phyloP scores from a whole-genome alignment of 2,113 vertebrate species.

The Struthio camelus region DNA sequence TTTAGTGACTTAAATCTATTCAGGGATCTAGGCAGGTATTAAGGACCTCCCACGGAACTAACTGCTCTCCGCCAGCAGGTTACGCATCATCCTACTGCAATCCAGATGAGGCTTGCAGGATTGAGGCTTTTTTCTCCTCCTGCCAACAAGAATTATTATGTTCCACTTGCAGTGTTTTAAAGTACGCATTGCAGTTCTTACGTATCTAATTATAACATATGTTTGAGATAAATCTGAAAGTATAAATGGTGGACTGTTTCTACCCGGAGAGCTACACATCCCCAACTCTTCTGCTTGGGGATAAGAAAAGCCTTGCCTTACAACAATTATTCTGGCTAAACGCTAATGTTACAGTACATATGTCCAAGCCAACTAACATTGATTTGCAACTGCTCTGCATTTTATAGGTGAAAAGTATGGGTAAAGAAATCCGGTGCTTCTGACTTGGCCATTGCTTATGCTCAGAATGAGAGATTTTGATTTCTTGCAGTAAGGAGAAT shows the following conservation, averaged over 20 bases:
- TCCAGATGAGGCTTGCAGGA: neutral
- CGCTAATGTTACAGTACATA: neutral
- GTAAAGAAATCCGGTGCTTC: neutral
- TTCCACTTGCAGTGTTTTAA: neutral
- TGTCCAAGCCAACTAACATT: neutral
- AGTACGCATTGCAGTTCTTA: neutral
- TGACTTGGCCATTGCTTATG: neutral
- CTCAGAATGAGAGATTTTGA: neutral
- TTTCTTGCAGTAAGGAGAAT: neutral
- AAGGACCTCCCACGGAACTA: neutral
- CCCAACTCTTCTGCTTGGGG: neutral
- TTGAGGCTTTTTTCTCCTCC: neutral
- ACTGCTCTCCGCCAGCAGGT: neutral
- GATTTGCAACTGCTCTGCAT: neutral
- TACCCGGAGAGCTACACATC: neutral
- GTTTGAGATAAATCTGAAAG: neutral
- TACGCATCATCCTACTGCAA: neutral
- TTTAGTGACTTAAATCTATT: neutral
- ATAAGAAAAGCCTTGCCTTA: neutral
- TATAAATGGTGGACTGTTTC: neutral
- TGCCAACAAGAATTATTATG: neutral
- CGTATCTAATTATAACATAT: neutral
- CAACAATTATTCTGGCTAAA: neutral
- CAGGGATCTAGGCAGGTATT: neutral
- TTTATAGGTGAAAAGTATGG: neutral